phyloP scores from a whole-genome alignment of 2,113 vertebrate species.

The Myotis yumanensis region DNA sequence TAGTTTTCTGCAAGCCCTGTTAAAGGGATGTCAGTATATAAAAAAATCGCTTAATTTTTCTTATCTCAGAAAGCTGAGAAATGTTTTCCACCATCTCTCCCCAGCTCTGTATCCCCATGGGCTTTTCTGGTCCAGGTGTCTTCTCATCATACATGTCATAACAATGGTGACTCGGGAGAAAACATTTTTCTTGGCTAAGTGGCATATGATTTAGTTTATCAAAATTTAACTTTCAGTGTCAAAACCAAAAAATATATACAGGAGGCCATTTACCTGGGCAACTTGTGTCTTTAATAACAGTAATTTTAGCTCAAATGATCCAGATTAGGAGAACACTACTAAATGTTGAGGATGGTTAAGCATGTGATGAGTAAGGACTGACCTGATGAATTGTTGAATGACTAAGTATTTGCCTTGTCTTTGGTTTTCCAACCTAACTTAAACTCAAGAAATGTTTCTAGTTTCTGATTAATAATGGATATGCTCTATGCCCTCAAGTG shows the following conservation, averaged over 20 bases:
- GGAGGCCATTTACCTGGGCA: neutral
- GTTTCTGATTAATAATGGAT: neutral
- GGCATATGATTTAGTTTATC: neutral
- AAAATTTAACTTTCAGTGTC: neutral
- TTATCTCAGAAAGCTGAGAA: neutral
- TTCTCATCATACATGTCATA: neutral
- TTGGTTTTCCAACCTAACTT: neutral
- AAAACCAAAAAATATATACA: neutral
- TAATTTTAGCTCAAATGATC: neutral
- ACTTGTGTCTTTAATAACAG: neutral
- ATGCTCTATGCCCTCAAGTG: neutral
- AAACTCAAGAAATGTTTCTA: neutral
- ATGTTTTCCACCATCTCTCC: neutral
- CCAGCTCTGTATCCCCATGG: neutral
- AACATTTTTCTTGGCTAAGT: neutral
- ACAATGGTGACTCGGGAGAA: neutral
- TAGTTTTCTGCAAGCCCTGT: neutral
- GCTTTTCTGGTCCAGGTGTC: neutral
- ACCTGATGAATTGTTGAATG: neutral
- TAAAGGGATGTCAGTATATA: neutral
- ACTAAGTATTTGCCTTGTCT: neutral
- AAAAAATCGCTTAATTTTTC: neutral
- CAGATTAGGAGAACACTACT: neutral
- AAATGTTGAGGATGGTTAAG: neutral
- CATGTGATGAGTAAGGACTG: neutral